Evolutionary conservation across 53 echinoderm and acorn worm species (phyloP), one percentile per base, ranked within the genome.

Genomic region (Arbacia lixula): DNA sequence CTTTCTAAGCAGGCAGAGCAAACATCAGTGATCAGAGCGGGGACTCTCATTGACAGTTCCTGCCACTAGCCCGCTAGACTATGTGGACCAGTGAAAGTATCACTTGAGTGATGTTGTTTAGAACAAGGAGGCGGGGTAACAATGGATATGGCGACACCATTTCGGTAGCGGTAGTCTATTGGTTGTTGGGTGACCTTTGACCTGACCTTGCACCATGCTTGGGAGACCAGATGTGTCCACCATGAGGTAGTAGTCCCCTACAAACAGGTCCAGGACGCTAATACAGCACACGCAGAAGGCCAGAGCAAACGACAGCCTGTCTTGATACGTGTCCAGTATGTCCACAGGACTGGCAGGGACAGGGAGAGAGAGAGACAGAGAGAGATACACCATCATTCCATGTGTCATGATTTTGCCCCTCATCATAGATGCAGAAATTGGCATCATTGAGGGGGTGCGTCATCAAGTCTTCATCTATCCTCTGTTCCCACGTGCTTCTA

Each of bases 241-340:
- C n/a, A 26, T 33, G 42, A 71, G 78, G 79, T 77, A 84, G 55
- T 37, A 85, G 21, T 78, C 34, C 5, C 85, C 85, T 22, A 22
- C 31, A 60, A 90, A 90, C 35, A 90, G 64, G 17, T 54, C 69
- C 10, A 90, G 26, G 4, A 90, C 72, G 16, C 81, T 66, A 12
- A 80, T 62, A 12, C 78, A 79, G 52, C 78, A 79, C 36, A 75
- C 86, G 35, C 81, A 78, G 57, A 90, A 90, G 2, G 82, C 90
- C 24, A 76, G 25, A 51, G 81, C 61, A 57, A 81, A 86, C 2
- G 90, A 66, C 25, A 80, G 41, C n/a, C 90, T 69, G 12, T 71
- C 57, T 2, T 68, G 43, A 35, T 81, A 85, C 0, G 85, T 76
- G 32, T 90, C 90, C 54, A 90, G 62, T 26, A 90, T 33, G 53